Evolutionary conservation across 2,113 vertebrate genomes (phyloP).

Genomic region (Tetraodon nigroviridis): DNA sequence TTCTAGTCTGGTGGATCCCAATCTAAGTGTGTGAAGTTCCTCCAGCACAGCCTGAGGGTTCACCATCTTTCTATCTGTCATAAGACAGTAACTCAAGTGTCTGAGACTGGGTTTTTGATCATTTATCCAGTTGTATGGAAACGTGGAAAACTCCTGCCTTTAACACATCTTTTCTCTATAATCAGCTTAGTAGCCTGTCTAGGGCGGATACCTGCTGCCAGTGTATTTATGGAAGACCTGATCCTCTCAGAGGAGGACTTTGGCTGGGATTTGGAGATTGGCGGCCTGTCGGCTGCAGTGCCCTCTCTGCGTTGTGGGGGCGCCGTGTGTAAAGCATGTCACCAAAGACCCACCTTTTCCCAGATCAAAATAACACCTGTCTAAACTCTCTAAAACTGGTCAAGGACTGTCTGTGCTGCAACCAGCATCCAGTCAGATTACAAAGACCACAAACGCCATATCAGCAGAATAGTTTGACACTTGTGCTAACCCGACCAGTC

Average conservation of each 20-base stretch:
- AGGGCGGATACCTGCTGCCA: conserved; percentile 36
- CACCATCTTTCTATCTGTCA: too few relatives aligned
- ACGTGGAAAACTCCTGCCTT: neutral
- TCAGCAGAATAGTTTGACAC: too few relatives aligned
- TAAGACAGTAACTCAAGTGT: too few relatives aligned
- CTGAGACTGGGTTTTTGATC: neutral
- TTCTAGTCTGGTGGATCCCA: too few relatives aligned
- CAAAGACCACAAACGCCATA: neutral
- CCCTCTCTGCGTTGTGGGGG: conserved; percentile 1
- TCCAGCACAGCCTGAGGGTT: too few relatives aligned
- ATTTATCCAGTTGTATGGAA: neutral
- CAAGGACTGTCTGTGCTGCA: too few relatives aligned
- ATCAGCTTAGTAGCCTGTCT: conserved; percentile 55
- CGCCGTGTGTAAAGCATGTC: neutral
- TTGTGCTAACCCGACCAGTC: too few relatives aligned
- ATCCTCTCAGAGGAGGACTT: conserved; percentile 66
- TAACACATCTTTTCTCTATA: conserved; percentile 35
- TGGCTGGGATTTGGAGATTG: conserved; percentile 44
- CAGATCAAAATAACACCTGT: too few relatives aligned
- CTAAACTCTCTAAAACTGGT: too few relatives aligned
- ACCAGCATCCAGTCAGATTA: too few relatives aligned
- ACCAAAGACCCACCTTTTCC: neutral
- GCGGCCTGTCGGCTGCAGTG: conserved; percentile 13
- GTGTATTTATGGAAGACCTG: conserved; percentile 62
- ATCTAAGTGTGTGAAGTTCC: too few relatives aligned